Conservation (phyloP, 2,113 vertebrate species). For the Okapia johnstoni region DNA sequence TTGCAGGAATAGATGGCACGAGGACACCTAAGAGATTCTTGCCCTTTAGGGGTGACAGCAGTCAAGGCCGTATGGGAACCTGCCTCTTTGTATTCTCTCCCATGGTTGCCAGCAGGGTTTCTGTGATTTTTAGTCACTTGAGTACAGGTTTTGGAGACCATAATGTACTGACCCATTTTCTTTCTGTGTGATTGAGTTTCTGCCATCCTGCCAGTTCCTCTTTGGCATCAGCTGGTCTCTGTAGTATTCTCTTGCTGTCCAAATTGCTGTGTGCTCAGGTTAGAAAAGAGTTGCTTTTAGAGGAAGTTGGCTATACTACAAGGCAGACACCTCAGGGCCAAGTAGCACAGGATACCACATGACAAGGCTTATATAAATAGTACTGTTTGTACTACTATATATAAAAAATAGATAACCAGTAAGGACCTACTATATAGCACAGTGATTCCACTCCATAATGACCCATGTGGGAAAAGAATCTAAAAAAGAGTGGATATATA, state of each 20-base stretch:
- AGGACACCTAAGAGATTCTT: not conserved
- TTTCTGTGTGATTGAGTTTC: conserved; percentile 59
- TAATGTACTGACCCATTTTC: conserved; percentile 66
- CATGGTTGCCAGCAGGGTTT: not conserved
- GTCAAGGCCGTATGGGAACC: not conserved
- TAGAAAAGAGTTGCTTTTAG: conserved; percentile 65
- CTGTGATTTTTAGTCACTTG: conserved; percentile 14
- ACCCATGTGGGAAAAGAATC: not conserved
- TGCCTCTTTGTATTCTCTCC: not conserved
- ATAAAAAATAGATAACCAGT: not conserved
- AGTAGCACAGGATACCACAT: not conserved
- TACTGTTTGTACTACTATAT: not conserved
- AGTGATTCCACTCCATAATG: not conserved
- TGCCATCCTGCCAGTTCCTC: conserved; percentile 47
- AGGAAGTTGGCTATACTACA: conserved; percentile 41
- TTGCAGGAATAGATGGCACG: not conserved
- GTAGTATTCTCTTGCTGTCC: conserved; percentile 51
- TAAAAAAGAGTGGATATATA: not conserved
- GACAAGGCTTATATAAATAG: conserved; percentile 20
- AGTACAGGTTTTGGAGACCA: conserved; percentile 23
- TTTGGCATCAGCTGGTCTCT: conserved; percentile 49
- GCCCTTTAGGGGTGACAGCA: not conserved
- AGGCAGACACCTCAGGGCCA: conserved; percentile 7
- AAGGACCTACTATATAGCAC: not conserved
- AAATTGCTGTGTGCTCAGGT: conserved; percentile 57